Conservation (phyloP, 2,797 vertebrate species). For the Melanitta fusca region DNA sequence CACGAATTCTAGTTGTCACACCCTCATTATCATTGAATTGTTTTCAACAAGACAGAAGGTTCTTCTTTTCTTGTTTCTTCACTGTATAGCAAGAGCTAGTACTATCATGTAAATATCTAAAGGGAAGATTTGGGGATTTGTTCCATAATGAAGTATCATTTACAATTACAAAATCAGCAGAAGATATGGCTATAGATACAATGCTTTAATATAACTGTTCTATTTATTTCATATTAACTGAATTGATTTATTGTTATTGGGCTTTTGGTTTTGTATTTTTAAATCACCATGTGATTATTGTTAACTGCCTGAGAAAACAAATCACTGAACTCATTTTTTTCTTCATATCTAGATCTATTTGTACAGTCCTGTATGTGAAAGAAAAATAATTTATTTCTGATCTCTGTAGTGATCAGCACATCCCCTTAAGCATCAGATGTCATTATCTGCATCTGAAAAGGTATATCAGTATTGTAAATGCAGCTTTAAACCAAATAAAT, state of each 20-base stretch:
- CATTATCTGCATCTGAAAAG: not conserved
- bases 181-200: not conserved
- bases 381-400: not conserved
- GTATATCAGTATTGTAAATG: not conserved
- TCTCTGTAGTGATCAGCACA: not conserved
- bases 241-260: not conserved
- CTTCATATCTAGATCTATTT: not conserved
- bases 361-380: not conserved
- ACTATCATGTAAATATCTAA: not conserved
- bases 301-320: not conserved
- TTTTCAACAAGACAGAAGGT: not conserved
- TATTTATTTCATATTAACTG: not conserved
- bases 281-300: not conserved
- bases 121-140: not conserved
- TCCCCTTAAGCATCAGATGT: not conserved
- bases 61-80: not conserved
- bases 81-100: not conserved
- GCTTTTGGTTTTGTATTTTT: not conserved
- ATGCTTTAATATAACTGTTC: not conserved
- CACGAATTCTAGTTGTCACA: not conserved
- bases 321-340: not conserved
- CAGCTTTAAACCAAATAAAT: not conserved
- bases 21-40: not conserved
- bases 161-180: not conserved
- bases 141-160: not conserved